A percentile compares a stretch with the other conserved stretches of the same genome.
Evolutionary conservation across 2,797 vertebrate species (phyloP).

Genomic region (Eulemur mongoz): DNA sequence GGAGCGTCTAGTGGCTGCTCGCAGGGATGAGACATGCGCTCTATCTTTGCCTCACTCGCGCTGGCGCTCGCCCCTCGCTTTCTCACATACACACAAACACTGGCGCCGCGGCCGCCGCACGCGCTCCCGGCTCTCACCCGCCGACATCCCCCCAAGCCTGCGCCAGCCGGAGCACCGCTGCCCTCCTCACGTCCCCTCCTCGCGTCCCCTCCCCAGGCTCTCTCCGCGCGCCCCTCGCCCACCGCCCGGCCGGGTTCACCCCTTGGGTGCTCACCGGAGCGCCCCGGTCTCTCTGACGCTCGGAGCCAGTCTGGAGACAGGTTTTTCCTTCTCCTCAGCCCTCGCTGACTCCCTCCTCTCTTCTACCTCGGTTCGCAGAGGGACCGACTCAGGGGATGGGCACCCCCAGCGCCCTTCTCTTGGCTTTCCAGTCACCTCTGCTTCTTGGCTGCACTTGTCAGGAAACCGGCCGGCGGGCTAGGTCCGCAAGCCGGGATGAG

Average conservation of each 20-base stretch:
- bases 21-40: constrained; percentile 93
- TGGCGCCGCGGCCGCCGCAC: background rate
- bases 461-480: background rate
- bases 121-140: background rate
- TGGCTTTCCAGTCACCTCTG: background rate
- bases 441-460: background rate
- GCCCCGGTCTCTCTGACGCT: background rate
- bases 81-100: constrained; percentile 44
- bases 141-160: background rate
- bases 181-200: background rate
- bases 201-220: background rate
- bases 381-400: background rate
- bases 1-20: constrained; percentile 88
- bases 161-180: background rate
- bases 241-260: background rate
- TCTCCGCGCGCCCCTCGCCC: background rate
- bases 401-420: background rate
- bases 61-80: constrained; percentile 55
- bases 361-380: background rate
- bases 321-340: background rate
- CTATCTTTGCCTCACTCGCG: constrained; percentile 78
- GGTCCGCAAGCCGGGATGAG: background rate
- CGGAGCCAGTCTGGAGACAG: background rate
- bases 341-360: background rate
- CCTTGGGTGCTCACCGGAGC: constrained; percentile 20